Evolutionary conservation across 2,113 vertebrate species (phyloP).

Genomic region (Sapajus apella): DNA sequence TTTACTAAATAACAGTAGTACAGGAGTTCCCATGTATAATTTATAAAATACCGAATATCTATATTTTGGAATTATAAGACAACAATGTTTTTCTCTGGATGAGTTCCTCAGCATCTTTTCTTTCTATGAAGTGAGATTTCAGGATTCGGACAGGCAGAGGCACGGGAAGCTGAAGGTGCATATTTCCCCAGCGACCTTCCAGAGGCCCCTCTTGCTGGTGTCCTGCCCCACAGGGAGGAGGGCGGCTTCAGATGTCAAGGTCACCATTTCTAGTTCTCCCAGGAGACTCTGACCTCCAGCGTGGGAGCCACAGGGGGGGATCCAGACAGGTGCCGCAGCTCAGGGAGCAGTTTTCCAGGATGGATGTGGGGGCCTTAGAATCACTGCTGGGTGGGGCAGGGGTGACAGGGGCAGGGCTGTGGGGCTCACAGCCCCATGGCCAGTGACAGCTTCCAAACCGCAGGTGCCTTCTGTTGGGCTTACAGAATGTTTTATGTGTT

Average conservation of each 20-base stretch:
- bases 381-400: too few species aligned
- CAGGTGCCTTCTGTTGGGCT: not conserved
- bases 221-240: not conserved
- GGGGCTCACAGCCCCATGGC: too few species aligned
- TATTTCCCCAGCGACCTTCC: too few species aligned
- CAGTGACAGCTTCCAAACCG: not conserved
- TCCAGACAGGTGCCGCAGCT: not conserved
- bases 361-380: too few species aligned
- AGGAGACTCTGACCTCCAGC: not conserved
- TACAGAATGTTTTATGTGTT: not conserved
- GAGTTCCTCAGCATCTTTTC: not conserved
- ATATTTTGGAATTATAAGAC: too few species aligned
- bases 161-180: not conserved
- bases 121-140: not conserved
- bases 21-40: rapidly evolving
- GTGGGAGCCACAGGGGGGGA: too few species aligned
- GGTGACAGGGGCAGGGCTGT: too few species aligned
- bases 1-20: not conserved
- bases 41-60: rapidly evolving
- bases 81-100: not conserved
- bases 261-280: rapidly evolving
- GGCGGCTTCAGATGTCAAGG: too few species aligned
- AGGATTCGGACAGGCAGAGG: not conserved
- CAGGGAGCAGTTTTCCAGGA: not conserved
- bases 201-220: rapidly evolving